These are phyloP conservation scores for Acanthoscelides obtectus DNA, from an alignment of 2,888 invertebrate genomes.

Conservation along the genomic window DNA sequence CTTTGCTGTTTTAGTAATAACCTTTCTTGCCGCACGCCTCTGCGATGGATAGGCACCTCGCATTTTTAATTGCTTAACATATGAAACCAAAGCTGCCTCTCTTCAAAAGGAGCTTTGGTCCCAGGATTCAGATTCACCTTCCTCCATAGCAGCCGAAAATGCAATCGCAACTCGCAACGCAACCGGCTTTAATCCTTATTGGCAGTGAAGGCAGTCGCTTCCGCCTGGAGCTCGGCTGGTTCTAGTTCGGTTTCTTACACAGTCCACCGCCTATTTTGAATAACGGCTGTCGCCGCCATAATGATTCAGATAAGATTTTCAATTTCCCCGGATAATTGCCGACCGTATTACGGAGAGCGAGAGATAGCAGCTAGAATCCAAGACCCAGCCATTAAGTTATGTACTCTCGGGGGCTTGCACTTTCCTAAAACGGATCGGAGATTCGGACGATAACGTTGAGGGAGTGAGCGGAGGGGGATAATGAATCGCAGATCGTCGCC, in stretches of 20 bases:
- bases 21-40: no score
- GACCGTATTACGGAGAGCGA: slow-evolving; percentile 34
- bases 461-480: no score
- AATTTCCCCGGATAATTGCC: slow-evolving; percentile 40
- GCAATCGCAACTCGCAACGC: neutral
- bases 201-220: neutral
- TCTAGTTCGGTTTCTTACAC: slow-evolving; percentile 18
- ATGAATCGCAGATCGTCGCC: neutral
- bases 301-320: slow-evolving; percentile 40
- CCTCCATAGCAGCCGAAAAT: neutral
- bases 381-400: slow-evolving; percentile 31
- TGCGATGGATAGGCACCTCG: no score
- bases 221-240: neutral
- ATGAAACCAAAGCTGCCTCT: no score
- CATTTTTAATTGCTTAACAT: no score
- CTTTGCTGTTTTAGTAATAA: no score
- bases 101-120: no score
- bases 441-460: neutral
- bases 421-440: neutral
- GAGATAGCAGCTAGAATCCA: slow-evolving; percentile 31
- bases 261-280: slow-evolving; percentile 35
- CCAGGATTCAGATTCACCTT: neutral
- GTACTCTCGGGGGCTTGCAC: slow-evolving; percentile 18
- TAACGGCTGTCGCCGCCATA: slow-evolving; percentile 31
- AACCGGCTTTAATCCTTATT: neutral